Conservation (phyloP, 1,140 invertebrate genomes). For the Pseudomyrmex flavicornis region DNA sequence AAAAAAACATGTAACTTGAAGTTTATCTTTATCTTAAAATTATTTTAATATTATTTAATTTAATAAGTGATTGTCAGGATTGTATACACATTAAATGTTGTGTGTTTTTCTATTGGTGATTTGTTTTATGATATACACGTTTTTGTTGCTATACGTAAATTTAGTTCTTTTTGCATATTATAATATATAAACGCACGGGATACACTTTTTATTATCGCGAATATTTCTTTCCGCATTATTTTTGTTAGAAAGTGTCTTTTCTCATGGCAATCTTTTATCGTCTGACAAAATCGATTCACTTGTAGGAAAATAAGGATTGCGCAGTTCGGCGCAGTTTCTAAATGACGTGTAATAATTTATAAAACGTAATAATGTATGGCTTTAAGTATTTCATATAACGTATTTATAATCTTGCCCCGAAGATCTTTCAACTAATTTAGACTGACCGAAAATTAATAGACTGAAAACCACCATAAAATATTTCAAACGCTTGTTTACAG, state of each 20-base stretch:
- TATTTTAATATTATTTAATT: constrained; percentile 7
- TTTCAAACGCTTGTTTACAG: constrained; percentile 22
- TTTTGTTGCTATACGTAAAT: not conserved
- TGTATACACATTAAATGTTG: not conserved
- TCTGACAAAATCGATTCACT: not conserved
- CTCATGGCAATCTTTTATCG: not conserved
- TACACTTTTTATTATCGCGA: constrained; percentile 2
- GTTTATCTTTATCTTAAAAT: not conserved
- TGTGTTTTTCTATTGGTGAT: not conserved
- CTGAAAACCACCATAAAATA: constrained; percentile 50
- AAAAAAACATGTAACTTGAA: not conserved
- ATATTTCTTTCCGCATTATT: not conserved
- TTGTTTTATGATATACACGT: constrained; percentile 5
- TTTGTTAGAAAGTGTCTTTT: not conserved
- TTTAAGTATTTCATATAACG: constrained; percentile 29
- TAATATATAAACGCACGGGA: no score
- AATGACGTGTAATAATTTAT: not conserved
- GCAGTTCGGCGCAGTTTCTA: not conserved
- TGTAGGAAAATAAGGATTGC: not conserved
- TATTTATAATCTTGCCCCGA: constrained; percentile 32
- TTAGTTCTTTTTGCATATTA: not conserved
- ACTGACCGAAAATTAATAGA: constrained; percentile 67
- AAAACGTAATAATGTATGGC: constrained; percentile 11
- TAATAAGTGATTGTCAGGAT: not conserved
- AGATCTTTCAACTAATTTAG: constrained; percentile 39